phyloP scores from a whole-genome alignment of 1,140 invertebrate genomes.

The Drosophila subobscura region DNA sequence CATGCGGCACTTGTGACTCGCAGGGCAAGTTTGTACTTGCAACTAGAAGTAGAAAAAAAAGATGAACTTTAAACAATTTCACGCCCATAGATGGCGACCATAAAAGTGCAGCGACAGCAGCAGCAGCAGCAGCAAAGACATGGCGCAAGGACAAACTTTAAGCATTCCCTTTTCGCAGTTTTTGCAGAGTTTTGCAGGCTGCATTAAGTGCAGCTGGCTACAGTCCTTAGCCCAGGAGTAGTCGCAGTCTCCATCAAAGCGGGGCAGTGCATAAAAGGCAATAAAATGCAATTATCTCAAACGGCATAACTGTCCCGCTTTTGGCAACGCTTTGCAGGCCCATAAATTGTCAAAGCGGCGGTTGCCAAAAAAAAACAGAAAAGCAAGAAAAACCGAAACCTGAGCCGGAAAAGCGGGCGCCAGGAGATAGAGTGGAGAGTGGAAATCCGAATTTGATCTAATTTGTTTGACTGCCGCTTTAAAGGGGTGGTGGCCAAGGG shows the following conservation, averaged over 20 bases:
- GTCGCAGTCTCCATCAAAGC: constrained; percentile 2
- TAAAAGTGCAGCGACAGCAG: constrained; percentile 55
- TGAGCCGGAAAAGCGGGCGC: background rate
- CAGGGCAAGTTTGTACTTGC: constrained; percentile 47
- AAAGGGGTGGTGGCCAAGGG: constrained; percentile 44
- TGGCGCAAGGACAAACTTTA: constrained; percentile 41
- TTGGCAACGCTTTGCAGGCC: constrained; percentile 72
- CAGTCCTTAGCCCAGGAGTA: background rate
- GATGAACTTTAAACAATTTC: constrained; percentile 66
- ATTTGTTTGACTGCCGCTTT: constrained; percentile 55
- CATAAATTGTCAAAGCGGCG: constrained; percentile 68
- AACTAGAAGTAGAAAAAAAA: constrained; percentile 18
- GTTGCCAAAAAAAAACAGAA: constrained; percentile 42
- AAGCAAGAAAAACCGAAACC: background rate
- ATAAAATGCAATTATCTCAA: constrained; percentile 80
- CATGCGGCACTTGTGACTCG: constrained; percentile 3
- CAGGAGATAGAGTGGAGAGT: constrained; percentile 9
- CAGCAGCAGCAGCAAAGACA: constrained; percentile 2
- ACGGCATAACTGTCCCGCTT: constrained; percentile 75
- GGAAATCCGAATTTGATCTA: constrained; percentile 58
- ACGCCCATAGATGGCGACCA: constrained; percentile 55
- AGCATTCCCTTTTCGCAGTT: constrained; percentile 53
- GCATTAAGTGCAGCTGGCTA: constrained; percentile 63
- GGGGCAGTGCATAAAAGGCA: constrained; percentile 72
- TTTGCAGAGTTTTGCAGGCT: constrained; percentile 39